Percentiles rank a stretch among this genome's conserved stretches.
These are phyloP conservation scores for Etheostoma spectabile DNA, from an alignment of 2,113 vertebrate genomes.

Conservation along the genomic window DNA sequence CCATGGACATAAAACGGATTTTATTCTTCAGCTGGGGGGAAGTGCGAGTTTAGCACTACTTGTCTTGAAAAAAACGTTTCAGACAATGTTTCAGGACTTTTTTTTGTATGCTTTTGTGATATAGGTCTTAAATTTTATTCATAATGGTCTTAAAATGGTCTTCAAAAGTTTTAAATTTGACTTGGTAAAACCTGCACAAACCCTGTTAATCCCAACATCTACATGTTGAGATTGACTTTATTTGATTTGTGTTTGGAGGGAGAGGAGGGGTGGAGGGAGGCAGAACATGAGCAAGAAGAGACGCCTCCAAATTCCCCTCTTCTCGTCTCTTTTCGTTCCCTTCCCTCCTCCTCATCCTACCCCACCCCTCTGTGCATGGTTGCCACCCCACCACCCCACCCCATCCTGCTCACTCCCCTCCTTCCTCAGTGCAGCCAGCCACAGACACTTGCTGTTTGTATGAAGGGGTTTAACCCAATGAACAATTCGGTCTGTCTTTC, in stretches of 20 bases:
- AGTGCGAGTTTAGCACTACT: too few species aligned
- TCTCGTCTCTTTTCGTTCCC: constrained; percentile 37
- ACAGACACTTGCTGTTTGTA: constrained; percentile 84
- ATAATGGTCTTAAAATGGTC: too few species aligned
- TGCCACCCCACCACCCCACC: constrained; percentile 81
- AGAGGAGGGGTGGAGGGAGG: constrained; percentile 19
- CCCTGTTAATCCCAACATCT: constrained; percentile 9
- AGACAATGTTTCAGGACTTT: too few species aligned
- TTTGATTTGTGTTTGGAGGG: constrained; percentile 21
- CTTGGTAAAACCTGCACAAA: too few species aligned
- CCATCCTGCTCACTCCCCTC: constrained; percentile 81
- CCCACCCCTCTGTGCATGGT: constrained; percentile 68
- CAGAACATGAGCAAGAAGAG: constrained; percentile 43
- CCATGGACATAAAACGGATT: too few species aligned
- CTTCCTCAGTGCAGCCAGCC: constrained; percentile 70
- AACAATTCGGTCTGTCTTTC: constrained; percentile 84
- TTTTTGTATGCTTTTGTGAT: too few species aligned
- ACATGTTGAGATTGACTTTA: constrained; percentile 18
- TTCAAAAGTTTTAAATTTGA: too few species aligned
- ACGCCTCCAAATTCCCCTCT: constrained; percentile 58
- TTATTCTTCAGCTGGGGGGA: too few species aligned
- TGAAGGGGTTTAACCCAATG: constrained; percentile 76
- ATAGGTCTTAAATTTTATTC: too few species aligned
- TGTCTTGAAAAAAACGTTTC: too few species aligned
- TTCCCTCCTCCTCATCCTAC: constrained; percentile 67